Evolutionary conservation across 1,140 invertebrate genomes (phyloP).

Genomic region (Acyrthosiphon pisum): DNA sequence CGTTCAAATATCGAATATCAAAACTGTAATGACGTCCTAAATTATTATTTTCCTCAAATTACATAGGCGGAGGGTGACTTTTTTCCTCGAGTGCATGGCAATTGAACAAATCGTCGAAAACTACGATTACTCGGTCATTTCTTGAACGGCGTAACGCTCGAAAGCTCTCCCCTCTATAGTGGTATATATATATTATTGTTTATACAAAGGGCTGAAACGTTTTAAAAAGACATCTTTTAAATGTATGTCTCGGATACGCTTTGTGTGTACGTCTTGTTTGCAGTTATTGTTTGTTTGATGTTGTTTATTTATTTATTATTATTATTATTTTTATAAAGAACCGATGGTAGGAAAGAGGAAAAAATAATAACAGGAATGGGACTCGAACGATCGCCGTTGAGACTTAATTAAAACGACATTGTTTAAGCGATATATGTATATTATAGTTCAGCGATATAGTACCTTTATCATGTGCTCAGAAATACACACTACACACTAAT

Average conservation of each 20-base stretch:
- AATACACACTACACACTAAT: not conserved
- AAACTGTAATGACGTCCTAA: slow-evolving; percentile 3
- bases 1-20: slow-evolving; percentile 19
- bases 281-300: slow-evolving; percentile 16
- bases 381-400: not conserved
- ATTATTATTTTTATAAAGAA: slow-evolving; percentile 4
- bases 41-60: slow-evolving; percentile 34
- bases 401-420: not conserved
- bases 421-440: not conserved
- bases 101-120: slow-evolving; percentile 48
- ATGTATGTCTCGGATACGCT: slow-evolving; percentile 20
- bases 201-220: slow-evolving; percentile 41
- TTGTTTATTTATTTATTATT: slow-evolving; percentile 10
- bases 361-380: not conserved
- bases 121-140: slow-evolving; percentile 43
- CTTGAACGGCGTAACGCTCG: slow-evolving; percentile 44
- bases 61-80: slow-evolving; percentile 43
- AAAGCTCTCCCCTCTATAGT: slow-evolving; percentile 31
- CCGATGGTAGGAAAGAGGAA: not conserved
- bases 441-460: not conserved
- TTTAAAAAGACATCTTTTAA: slow-evolving; percentile 46
- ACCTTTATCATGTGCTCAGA: not conserved
- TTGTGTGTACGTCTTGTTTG: slow-evolving; percentile 25
- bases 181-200: not conserved
- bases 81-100: not conserved